Conservation (phyloP, 2,113 vertebrate species). For the Micromys minutus region DNA sequence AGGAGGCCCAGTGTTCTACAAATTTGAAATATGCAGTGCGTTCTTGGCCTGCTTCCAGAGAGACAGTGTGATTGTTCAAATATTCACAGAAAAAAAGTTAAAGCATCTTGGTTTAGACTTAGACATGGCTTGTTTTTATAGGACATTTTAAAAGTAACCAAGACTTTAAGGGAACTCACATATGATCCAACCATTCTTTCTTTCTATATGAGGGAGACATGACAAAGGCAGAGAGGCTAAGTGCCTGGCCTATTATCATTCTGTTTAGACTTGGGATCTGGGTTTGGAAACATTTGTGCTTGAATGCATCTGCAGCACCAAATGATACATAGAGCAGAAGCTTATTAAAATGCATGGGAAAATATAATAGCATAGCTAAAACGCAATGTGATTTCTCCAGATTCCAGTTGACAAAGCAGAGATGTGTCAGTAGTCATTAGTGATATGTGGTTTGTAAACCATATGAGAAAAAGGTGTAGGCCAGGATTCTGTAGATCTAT, state of each 20-base stretch:
- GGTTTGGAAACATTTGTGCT: background rate
- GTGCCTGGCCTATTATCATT: background rate
- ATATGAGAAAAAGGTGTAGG: background rate
- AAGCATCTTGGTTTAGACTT: background rate
- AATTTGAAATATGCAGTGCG: background rate
- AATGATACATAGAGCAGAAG: background rate
- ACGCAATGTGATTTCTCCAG: background rate
- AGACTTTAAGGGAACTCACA: background rate
- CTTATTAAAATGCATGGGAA: background rate
- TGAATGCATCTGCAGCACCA: background rate
- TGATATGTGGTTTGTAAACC: background rate
- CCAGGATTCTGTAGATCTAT: background rate
- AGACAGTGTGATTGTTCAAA: background rate
- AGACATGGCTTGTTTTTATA: background rate
- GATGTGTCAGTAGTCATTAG: background rate
- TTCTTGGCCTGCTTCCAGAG: background rate
- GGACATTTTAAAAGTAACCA: background rate
- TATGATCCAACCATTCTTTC: background rate
- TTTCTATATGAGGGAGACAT: background rate
- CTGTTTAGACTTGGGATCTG: background rate
- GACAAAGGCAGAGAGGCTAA: background rate
- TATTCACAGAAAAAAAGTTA: background rate
- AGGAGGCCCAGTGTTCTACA: background rate
- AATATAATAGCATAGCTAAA: background rate
- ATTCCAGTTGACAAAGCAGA: slow-evolving; percentile 12